phyloP scores from a whole-genome alignment of 2,113 vertebrate species.

The Zapus hudsonius region DNA sequence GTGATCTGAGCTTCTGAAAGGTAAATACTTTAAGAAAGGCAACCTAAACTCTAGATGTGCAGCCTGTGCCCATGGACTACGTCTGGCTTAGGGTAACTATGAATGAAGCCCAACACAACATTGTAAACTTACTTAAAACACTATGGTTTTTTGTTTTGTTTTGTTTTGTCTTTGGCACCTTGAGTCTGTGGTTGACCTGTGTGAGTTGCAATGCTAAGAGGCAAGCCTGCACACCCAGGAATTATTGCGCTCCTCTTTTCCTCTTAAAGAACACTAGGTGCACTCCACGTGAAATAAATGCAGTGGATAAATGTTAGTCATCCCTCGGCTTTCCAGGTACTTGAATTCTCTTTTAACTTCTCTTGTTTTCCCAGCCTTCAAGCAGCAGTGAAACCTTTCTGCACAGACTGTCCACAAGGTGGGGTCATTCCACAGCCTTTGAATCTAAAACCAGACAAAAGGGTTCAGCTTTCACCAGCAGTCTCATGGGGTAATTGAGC shows the following conservation, averaged over 20 bases:
- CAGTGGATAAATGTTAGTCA: background rate
- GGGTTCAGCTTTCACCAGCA: background rate
- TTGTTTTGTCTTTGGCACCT: no score
- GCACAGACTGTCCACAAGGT: background rate
- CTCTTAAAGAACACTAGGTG: constrained; percentile 27
- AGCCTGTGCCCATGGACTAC: no score
- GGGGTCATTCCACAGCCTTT: background rate
- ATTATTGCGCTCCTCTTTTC: background rate
- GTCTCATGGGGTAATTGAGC: background rate
- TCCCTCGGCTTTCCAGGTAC: background rate
- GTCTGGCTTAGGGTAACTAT: no score
- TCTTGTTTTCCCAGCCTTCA: background rate
- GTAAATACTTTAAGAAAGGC: background rate
- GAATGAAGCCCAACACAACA: no score
- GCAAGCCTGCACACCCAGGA: background rate
- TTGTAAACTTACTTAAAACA: no score
- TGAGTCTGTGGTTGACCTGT: no score
- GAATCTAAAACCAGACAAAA: constrained; percentile 33
- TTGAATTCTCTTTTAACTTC: background rate
- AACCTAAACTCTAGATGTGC: background rate
- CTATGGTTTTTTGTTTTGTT: no score
- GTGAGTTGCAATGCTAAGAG: background rate
- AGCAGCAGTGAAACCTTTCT: constrained; percentile 5
- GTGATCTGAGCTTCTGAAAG: background rate
- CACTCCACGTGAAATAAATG: background rate